Conservation (phyloP, 2,113 vertebrate genomes). For the Perccottus glenii region DNA sequence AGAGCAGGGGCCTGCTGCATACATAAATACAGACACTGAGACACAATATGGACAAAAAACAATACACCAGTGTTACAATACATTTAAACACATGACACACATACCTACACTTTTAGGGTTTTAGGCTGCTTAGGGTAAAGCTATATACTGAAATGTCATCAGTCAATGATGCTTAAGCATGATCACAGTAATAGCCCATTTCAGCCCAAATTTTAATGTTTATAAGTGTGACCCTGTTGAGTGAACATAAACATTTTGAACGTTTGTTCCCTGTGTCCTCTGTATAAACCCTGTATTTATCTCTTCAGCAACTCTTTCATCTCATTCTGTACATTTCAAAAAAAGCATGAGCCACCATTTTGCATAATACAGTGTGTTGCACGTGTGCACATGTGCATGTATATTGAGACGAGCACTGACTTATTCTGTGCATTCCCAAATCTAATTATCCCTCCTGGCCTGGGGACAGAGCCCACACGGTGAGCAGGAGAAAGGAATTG, state of each 20-base stretch:
- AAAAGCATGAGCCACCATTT: conserved; percentile 61
- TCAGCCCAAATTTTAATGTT: not conserved
- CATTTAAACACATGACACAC: too few relatives aligned
- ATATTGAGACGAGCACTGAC: conserved; percentile 51
- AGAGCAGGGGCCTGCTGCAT: too few relatives aligned
- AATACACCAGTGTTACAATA: too few relatives aligned
- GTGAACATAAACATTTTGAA: conserved; percentile 41
- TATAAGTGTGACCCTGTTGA: conserved; percentile 12
- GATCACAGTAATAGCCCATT: too few relatives aligned
- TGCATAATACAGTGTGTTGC: conserved; percentile 71
- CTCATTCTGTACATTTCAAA: conserved; percentile 71
- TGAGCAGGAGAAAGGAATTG: conserved; percentile 55
- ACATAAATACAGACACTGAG: too few relatives aligned
- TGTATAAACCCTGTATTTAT: conserved; percentile 71
- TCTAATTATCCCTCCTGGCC: conserved; percentile 71
- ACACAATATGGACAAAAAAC: too few relatives aligned
- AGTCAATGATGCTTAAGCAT: too few relatives aligned
- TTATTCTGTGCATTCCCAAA: conserved; percentile 71
- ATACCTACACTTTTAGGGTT: too few relatives aligned
- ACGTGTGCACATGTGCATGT: conserved; percentile 22
- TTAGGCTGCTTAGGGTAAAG: too few relatives aligned
- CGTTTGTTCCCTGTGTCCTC: conserved; percentile 40
- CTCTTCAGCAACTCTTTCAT: conserved; percentile 54
- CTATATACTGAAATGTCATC: too few relatives aligned
- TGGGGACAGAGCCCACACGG: conserved; percentile 56